Base-by-base conservation (phyloP, 2,888 invertebrate species). In the Mamestra brassicae region DNA sequence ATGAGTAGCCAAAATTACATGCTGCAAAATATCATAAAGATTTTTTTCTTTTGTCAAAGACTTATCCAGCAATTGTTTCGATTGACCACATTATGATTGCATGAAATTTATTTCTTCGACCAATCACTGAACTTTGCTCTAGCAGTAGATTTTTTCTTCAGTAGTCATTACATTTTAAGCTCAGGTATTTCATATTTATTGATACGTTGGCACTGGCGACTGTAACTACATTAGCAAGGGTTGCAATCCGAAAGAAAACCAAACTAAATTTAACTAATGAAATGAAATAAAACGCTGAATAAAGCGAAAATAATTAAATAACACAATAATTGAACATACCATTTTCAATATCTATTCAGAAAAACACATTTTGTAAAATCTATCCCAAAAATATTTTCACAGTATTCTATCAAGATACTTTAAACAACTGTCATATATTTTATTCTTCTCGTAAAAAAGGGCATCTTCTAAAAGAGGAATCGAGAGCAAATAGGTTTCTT, bases 311-410 rank as follows among this genome's bases (percentile, higher is more conserved):
- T 0, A 26, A 36, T 17, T 1, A 8, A 64, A 42, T 50, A 74
- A 74, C 5, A 62, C 15, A 74, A 57, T 36, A 10, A 67, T 13
- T 42, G 8, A 4, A 17, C 79, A 17, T 78, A 76, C 76, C 76
- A 62, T 76, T 57, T 55, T 26, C 36, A 0, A 76, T 62, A 55
- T 26, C 15, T 55, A 50, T 55, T 15, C 15, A 42, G 34, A 34
- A 50, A 50, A 78, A 55, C 47, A 47, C 26, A 67, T 75, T 13
- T 36, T 26, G 52, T 69, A 68, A 75, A 78, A 78, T 69, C 8
- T n/a, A 11, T 78, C 13, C 11, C 42, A 74, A 74, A 75, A 74
- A 64, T 52, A 54, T n/a, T 77, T 47, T 38, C 60, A 65, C 38
- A 77, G 13, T 54, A 58, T 36, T 58, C 50, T 61, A 60, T 77